These are phyloP conservation scores for Eurystomus glaucurus DNA, from an alignment of 2,797 vertebrate genomes.

Conservation along the genomic window DNA sequence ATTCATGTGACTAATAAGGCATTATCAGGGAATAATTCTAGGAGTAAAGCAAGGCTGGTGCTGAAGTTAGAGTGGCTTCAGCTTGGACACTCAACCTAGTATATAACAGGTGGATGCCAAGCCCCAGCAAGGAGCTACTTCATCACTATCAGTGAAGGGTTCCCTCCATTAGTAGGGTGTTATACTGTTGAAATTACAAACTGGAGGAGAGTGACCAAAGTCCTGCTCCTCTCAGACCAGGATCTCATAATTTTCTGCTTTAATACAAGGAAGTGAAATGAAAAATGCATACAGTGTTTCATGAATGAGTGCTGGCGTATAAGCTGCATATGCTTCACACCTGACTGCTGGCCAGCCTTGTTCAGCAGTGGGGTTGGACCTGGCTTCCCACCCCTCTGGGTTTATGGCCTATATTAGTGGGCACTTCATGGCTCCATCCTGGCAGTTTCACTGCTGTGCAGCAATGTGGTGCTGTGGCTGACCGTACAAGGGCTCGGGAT, in stretches of 20 bases:
- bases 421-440: rapidly evolving
- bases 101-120: rapidly evolving
- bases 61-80: background rate
- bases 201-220: rapidly evolving
- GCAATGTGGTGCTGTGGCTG: rapidly evolving
- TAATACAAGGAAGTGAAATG: background rate
- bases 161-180: rapidly evolving
- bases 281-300: rapidly evolving
- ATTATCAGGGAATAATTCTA: background rate
- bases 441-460: rapidly evolving
- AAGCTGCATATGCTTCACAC: background rate
- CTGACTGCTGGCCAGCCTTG: background rate
- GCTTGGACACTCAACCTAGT: background rate
- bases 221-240: background rate
- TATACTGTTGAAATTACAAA: background rate
- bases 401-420: rapidly evolving
- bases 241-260: background rate
- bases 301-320: background rate
- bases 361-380: rapidly evolving
- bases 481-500: rapidly evolving
- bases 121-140: background rate
- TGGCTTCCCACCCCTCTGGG: background rate
- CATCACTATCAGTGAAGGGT: background rate
- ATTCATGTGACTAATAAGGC: background rate
- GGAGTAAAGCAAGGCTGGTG: background rate